Evolutionary conservation across 53 echinoderm and acorn worm genomes (phyloP).

Genomic region (Arbacia lixula): DNA sequence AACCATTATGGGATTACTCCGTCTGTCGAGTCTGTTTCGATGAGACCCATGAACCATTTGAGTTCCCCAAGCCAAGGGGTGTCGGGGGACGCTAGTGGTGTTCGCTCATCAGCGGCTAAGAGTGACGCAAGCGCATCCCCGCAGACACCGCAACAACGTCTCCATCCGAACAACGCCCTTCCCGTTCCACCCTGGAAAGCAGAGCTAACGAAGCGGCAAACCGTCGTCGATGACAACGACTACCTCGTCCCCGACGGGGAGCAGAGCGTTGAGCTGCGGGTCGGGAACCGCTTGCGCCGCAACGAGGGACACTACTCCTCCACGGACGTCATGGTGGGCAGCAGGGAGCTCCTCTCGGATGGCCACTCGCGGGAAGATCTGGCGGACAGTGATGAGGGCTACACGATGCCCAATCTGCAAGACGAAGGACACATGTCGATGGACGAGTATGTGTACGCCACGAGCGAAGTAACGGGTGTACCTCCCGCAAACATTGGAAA

Average conservation of each 20-base stretch:
- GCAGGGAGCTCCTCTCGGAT: conserved; percentile 5
- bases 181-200: background rate
- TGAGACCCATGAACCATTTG: conserved; percentile 13
- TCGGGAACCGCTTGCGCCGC: background rate
- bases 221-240: background rate
- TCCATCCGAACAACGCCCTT: too few species aligned
- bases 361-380: background rate
- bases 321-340: conserved; percentile 30
- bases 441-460: conserved; percentile 31
- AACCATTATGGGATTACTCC: too few species aligned
- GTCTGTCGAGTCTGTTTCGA: background rate
- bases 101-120: too few species aligned
- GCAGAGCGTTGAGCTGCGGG: background rate
- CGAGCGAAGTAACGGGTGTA: background rate
- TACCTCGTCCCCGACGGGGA: background rate
- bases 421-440: background rate
- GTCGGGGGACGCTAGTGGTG: too few species aligned
- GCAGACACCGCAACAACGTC: background rate
- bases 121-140: too few species aligned
- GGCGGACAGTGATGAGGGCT: background rate
- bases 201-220: background rate
- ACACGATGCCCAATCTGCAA: conserved; percentile 27
- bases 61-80: background rate
- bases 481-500: too few species aligned
- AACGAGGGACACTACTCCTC: background rate